These are phyloP conservation scores for Lepus townsendii DNA, from an alignment of 2,797 vertebrate genomes.

Conservation along the genomic window DNA sequence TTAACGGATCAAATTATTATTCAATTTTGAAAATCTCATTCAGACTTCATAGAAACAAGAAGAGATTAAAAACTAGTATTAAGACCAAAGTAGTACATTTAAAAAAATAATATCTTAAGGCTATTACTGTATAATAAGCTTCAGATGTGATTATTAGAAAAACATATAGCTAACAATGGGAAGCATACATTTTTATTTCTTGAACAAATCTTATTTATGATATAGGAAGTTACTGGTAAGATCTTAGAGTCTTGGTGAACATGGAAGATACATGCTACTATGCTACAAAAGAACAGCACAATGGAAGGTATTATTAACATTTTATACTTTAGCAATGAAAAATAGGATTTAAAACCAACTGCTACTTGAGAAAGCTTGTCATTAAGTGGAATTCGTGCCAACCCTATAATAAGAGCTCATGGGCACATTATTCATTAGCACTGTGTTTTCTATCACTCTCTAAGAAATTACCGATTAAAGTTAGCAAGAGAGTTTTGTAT, in stretches of 20 bases:
- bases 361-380: slow-evolving; percentile 81
- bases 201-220: slow-evolving; percentile 87
- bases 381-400: slow-evolving; percentile 82
- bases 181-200: slow-evolving; percentile 90
- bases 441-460: slow-evolving; percentile 71
- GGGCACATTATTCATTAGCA: slow-evolving; percentile 75
- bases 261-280: slow-evolving; percentile 63
- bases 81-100: slow-evolving; percentile 95
- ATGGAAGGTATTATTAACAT: slow-evolving; percentile 82
- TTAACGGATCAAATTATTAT: slow-evolving; percentile 99
- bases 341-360: slow-evolving; percentile 82
- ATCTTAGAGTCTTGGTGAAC: slow-evolving; percentile 75
- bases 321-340: slow-evolving; percentile 84
- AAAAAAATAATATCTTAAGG: slow-evolving; percentile 96
- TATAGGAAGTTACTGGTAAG: slow-evolving; percentile 79
- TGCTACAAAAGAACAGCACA: slow-evolving; percentile 63
- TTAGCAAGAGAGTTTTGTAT: slow-evolving; percentile 66
- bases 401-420: slow-evolving; percentile 78
- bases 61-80: slow-evolving; percentile 96
- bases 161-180: slow-evolving; percentile 90
- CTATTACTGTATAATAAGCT: slow-evolving; percentile 95
- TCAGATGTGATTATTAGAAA: slow-evolving; percentile 95
- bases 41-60: slow-evolving; percentile 97
- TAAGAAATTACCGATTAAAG: slow-evolving; percentile 74
- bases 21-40: slow-evolving; percentile 99